Evolutionary conservation across 2,113 vertebrate species (phyloP), one percentile per base, ranked within the genome.

Genomic region (Athene cunicularia): DNA sequence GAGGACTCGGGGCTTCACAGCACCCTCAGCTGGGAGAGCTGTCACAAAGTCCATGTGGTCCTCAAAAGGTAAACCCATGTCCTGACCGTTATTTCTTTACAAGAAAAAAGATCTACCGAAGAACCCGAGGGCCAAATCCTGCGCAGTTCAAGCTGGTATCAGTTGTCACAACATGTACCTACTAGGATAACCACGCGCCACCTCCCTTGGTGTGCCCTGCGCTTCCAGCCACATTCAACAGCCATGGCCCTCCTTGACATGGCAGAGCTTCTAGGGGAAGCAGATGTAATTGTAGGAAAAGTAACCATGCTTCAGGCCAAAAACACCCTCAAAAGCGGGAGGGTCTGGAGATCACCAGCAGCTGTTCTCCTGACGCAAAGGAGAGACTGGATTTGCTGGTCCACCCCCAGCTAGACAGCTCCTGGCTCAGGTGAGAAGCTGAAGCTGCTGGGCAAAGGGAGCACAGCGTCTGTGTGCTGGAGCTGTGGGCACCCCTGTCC

Each of bases 131-230:
- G 39, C 6, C 19, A 27, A 2, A 11, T 52, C 52, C 72, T 5
- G 58, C 30, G n/a, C 55, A 27, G 35, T 2, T 19, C 64, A 41
- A 74, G 50, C 70, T 8, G n/a, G 8, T 41, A 6, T 9, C 55
- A 4, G 19, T 27, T 37, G 41, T 28, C 66, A 43, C 72, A 39
- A 33, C 35, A 53, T 45, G 17, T 17, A 45, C 49, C 26, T 8
- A 4, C 11, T 0, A 5, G 20, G 45, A 26, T 27, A 24, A 18
- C 7, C 19, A 12, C 1, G 24, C 1, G 6, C 30, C n/a, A 10
- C 50, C 49, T 83, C 55, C 26, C 28, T 19, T 21, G 56, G 3
- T 0, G 11, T 3, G 14, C 45, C 24, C 3, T 0, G 32, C 35
- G 1, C 35, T 13, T 22, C 7, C n/a, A n/a, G 52, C 60, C 14